Percentiles rank a stretch among this genome's conserved stretches.
phyloP scores from a whole-genome alignment of 2,888 invertebrate species.

The Reticulitermes lucifugus region DNA sequence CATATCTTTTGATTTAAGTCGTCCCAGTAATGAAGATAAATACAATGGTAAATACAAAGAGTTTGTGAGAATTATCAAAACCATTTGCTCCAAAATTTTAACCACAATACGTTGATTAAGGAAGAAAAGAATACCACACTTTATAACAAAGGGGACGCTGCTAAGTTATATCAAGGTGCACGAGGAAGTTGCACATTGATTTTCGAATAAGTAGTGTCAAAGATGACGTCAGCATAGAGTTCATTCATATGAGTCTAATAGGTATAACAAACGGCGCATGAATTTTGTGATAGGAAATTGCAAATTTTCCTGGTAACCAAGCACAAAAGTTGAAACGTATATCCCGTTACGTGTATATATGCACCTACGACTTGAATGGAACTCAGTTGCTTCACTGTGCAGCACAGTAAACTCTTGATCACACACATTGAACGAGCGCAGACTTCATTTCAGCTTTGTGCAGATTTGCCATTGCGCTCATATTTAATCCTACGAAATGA shows the following conservation, averaged over 20 bases:
- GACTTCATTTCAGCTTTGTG: too few relatives aligned
- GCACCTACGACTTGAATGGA: background rate
- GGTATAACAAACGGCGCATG: slow-evolving; percentile 3
- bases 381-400: background rate
- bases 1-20: too few relatives aligned
- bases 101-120: too few relatives aligned
- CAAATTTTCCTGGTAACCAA: slow-evolving; percentile 37
- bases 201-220: background rate
- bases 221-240: background rate
- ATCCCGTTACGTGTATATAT: background rate
- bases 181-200: background rate
- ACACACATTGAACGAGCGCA: too few relatives aligned
- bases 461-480: too few relatives aligned
- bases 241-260: background rate
- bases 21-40: too few relatives aligned
- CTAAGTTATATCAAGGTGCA: background rate
- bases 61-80: too few relatives aligned
- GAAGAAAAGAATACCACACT: too few relatives aligned
- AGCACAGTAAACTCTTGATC: background rate
- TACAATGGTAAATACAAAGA: too few relatives aligned
- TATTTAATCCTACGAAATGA: too few relatives aligned
- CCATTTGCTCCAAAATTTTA: too few relatives aligned
- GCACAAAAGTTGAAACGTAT: slow-evolving; percentile 16
- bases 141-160: too few relatives aligned
- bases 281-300: slow-evolving; percentile 35